Evolutionary conservation across 30 jellyfish, hydroid and myxozoan species (phyloP).

Genomic region (Morbakka virulenta): DNA sequence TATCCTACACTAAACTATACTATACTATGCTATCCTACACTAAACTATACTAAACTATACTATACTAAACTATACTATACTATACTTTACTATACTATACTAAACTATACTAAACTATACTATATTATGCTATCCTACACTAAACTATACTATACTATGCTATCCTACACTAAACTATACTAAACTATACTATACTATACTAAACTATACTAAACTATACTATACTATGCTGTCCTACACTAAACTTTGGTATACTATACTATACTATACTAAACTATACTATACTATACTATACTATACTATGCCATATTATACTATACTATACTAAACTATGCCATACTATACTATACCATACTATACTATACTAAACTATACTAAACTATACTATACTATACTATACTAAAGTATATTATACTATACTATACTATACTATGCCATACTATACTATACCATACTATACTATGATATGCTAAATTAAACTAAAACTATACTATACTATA

Average conservation of each 20-base stretch:
- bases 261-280: not conserved
- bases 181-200: not conserved
- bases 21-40: too few species aligned
- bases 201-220: not conserved
- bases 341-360: not conserved
- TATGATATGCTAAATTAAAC: not conserved
- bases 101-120: not conserved
- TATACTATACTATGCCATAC: not conserved
- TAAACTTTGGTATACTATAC: not conserved
- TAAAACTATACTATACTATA: too few species aligned
- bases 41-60: too few species aligned
- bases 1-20: too few species aligned
- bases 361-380: not conserved
- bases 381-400: not conserved
- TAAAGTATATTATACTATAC: not conserved
- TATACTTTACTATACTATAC: not conserved
- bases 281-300: not conserved
- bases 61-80: not conserved
- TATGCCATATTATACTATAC: not conserved
- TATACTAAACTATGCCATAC: not conserved
- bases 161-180: not conserved
- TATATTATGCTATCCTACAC: not conserved
- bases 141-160: not conserved
- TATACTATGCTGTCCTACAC: not conserved
- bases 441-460: not conserved